phyloP scores from a whole-genome alignment of 2,113 vertebrate genomes.

The Hydrolagus affinis region DNA sequence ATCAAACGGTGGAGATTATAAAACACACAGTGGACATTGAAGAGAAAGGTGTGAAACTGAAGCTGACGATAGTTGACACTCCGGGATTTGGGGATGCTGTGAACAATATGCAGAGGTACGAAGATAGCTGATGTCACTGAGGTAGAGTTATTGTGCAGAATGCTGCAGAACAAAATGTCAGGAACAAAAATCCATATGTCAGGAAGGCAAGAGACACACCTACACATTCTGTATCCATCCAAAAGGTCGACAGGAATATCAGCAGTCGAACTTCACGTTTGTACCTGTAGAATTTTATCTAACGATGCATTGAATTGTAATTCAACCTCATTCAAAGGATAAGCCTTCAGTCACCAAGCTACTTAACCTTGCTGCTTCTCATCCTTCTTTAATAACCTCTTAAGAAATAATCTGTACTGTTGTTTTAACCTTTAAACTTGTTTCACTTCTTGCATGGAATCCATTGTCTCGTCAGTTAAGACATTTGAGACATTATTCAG shows the following conservation, averaged over 20 bases:
- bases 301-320: too few relatives aligned
- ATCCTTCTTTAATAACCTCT: too few relatives aligned
- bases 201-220: not conserved
- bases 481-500: too few relatives aligned
- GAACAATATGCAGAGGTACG: slow-evolving; percentile 95
- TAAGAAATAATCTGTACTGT: too few relatives aligned
- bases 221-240: not conserved
- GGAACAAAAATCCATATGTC: not conserved
- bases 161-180: too few relatives aligned
- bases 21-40: slow-evolving; percentile 98
- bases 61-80: slow-evolving; percentile 94
- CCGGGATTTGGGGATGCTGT: slow-evolving; percentile 95
- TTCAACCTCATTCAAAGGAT: too few relatives aligned
- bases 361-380: too few relatives aligned
- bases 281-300: too few relatives aligned
- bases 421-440: too few relatives aligned
- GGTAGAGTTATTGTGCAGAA: not conserved
- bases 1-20: slow-evolving; percentile 90
- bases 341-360: too few relatives aligned
- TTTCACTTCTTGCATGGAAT: too few relatives aligned
- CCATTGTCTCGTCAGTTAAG: too few relatives aligned
- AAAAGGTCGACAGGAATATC: not conserved
- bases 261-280: not conserved
- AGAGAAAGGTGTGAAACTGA: slow-evolving; percentile 95
- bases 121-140: not conserved